A percentile compares a stretch with the other conserved stretches of the same genome.
Evolutionary conservation across 53 echinoderm and acorn worm species (phyloP).

Genomic region (Hippasteria phrygiana): DNA sequence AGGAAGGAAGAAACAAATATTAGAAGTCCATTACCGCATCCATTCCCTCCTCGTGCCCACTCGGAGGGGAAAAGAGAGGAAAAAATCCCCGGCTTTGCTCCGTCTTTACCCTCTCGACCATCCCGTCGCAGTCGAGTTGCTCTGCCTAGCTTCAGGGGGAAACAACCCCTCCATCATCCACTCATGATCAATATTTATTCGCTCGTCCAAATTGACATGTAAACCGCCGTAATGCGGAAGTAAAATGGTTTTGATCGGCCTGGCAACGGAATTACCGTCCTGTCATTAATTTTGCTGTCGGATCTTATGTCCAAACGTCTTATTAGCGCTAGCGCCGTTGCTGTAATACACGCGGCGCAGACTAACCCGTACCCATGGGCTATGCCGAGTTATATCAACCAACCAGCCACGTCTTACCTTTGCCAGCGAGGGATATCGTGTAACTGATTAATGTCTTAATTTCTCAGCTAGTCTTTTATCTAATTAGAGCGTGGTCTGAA

Average conservation of each 20-base stretch:
- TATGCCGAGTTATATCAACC: not conserved
- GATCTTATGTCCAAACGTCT: constrained; percentile 51
- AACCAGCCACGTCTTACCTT: constrained; percentile 19
- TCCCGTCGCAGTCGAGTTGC: constrained; percentile 38
- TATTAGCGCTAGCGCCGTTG: constrained; percentile 3
- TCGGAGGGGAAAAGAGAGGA: not conserved
- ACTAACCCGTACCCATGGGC: constrained; percentile 8
- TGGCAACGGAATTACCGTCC: constrained; percentile 58
- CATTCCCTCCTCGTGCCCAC: constrained; percentile 28
- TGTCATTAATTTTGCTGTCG: constrained; percentile 59
- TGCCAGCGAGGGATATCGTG: constrained; percentile 61
- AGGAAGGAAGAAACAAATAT: constrained; percentile 85
- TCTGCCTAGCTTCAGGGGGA: constrained; percentile 58
- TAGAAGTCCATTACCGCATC: constrained; percentile 77
- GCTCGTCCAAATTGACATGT: constrained; percentile 65
- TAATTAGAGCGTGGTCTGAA: constrained; percentile 66
- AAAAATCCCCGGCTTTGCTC: not conserved
- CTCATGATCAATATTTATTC: constrained; percentile 66
- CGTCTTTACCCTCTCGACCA: not conserved
- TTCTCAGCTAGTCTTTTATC: constrained; percentile 70
- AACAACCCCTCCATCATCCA: constrained; percentile 30
- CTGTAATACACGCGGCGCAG: not conserved
- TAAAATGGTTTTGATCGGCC: constrained; percentile 65
- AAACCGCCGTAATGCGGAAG: constrained; percentile 63
- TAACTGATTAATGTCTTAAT: constrained; percentile 75